Conservation (phyloP, 64 coral and sea anemone species). For the Montipora sp. region DNA sequence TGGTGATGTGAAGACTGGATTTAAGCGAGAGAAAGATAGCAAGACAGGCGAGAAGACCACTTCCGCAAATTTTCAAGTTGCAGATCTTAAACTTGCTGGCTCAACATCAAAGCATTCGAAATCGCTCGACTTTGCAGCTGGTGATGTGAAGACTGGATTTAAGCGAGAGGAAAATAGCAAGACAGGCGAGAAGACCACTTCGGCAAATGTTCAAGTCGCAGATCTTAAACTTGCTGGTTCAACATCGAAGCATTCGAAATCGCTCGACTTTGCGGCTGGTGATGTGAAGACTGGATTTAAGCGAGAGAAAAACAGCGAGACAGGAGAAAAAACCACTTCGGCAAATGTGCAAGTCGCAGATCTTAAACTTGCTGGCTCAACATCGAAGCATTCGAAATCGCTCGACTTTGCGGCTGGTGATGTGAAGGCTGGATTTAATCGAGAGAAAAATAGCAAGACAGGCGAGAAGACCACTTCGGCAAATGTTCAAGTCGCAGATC, state of each 20-base stretch:
- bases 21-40: slow-evolving; percentile 3
- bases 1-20: slow-evolving; percentile 35
- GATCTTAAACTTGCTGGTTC: not conserved
- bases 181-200: not conserved
- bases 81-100: slow-evolving; percentile 1
- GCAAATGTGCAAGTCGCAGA: not conserved
- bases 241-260: not conserved
- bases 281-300: not conserved
- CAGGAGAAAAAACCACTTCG: not conserved
- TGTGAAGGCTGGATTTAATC: slow-evolving; percentile 8
- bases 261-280: not conserved
- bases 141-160: slow-evolving; percentile 20
- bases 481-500: not conserved
- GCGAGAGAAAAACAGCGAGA: not conserved
- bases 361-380: not conserved
- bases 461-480: not conserved
- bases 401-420: not conserved
- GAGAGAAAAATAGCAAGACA: not conserved
- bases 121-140: not conserved
- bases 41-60: not conserved
- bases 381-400: not conserved
- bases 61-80: not conserved
- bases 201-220: not conserved
- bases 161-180: not conserved
- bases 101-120: slow-evolving; percentile 9